Evolutionary conservation across 2,113 vertebrate genomes (phyloP), one percentile per base, ranked within the genome.

Genomic region (Pyxicephalus adspersus): DNA sequence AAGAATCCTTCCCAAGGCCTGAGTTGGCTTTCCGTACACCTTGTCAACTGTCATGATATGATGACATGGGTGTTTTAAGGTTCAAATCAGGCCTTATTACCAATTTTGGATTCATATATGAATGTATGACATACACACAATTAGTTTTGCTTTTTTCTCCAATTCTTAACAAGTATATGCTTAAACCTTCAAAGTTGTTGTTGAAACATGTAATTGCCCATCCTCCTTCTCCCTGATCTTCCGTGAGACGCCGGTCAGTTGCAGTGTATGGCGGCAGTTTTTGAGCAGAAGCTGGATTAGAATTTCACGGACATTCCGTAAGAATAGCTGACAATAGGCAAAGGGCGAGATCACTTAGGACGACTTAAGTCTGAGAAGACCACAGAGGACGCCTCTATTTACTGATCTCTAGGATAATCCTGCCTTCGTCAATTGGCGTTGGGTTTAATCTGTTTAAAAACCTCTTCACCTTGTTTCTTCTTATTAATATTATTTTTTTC

Each of bases 381-480:
- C 77, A 70, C 23, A 70, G 31, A 61, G 77, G 77, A 38, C 50
- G 75, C 45, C 20, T 45, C 29, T 64, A 77, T 64, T 77, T 65
- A 64, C 75, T 84, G 87, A 89, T 89, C 86, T 82, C 84, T 81
- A 83, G 84, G 64, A 83, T 85, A 89, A 90, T 89, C 89, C 88
- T 86, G 87, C 87, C 89, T 85, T 86, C 78, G 86, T 92, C 95
- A 95, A 94, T 95, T 94, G 91, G 91, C 90, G 90, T 95, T 94
- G 91, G 88, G 89, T 87, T 91, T 94, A 95, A 95, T 94, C 91
- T 85, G 90, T 92, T 95, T 95, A 94, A 88, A 91, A 93, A 61
- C 91, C 84, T 92, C 92, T 89, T 91, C 92, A 89, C 90, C 92
- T 87, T 86, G 85, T 83, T 82, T 87, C 76, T 87, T 83, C 76